phyloP scores from a whole-genome alignment of 2,797 vertebrate species.

The Pseudochirops corinnae region DNA sequence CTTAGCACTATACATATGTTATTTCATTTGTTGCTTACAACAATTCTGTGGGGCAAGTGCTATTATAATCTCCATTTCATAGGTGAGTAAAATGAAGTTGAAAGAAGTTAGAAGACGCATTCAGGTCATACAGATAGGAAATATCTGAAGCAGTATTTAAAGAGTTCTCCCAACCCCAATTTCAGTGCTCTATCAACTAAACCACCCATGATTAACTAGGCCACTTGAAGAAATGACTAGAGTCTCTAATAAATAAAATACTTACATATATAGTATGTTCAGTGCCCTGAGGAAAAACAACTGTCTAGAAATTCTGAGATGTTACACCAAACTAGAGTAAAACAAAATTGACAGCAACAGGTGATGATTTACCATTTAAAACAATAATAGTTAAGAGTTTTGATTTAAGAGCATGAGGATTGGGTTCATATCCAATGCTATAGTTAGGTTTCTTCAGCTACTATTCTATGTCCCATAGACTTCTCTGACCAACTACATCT shows the following conservation, averaged over 20 bases:
- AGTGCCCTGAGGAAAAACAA: background rate
- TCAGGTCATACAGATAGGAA: background rate
- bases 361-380: background rate
- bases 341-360: background rate
- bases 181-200: background rate
- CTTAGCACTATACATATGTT: background rate
- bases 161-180: background rate
- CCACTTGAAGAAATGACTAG: background rate
- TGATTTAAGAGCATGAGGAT: background rate
- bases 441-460: background rate
- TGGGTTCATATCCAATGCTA: background rate
- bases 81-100: background rate
- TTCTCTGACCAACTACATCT: background rate
- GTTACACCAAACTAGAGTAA: background rate
- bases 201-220: background rate
- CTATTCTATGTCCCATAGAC: background rate
- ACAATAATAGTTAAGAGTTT: background rate
- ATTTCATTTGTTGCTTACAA: background rate
- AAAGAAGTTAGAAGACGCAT: background rate
- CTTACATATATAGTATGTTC: background rate
- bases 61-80: background rate
- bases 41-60: background rate
- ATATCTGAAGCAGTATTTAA: background rate
- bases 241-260: background rate
- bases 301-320: background rate